Percentiles rank a stretch among this genome's conserved stretches.
Evolutionary conservation across 1,140 invertebrate genomes (phyloP).

Genomic region (Neelides sp.): DNA sequence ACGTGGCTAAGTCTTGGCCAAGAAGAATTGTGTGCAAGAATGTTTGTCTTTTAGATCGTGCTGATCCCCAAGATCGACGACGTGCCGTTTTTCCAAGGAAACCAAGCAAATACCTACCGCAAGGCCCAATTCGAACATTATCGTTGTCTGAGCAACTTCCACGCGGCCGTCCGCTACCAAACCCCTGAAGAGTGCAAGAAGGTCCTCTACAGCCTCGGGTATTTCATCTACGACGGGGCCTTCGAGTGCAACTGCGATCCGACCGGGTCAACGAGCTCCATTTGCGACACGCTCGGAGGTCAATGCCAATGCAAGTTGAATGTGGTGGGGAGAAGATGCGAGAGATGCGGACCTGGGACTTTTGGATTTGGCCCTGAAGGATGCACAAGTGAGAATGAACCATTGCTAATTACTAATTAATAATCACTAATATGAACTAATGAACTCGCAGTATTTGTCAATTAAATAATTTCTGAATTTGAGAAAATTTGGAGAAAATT

Average conservation of each 20-base stretch:
- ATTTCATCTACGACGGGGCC: constrained; percentile 64
- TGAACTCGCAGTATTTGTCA: no score
- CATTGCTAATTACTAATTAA: no score
- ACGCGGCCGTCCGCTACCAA: constrained; percentile 48
- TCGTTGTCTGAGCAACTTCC: constrained; percentile 60
- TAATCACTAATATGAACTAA: no score
- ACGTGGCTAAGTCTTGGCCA: background rate
- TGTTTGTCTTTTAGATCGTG: constrained; percentile 46
- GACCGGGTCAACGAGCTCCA: constrained; percentile 47
- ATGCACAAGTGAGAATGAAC: constrained; percentile 51
- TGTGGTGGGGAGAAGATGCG: constrained; percentile 84
- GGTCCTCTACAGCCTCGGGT: constrained; percentile 65
- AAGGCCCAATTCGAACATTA: constrained; percentile 64
- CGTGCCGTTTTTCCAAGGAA: constrained; percentile 67
- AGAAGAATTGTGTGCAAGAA: background rate
- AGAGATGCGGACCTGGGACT: constrained; percentile 86
- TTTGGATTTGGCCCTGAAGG: constrained; percentile 92
- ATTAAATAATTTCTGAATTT: no score
- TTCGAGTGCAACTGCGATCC: constrained; percentile 35
- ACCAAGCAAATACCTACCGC: constrained; percentile 42
- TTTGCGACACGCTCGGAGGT: constrained; percentile 77
- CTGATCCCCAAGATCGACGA: constrained; percentile 68
- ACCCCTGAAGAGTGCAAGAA: constrained; percentile 62
- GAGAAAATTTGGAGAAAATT: no score
- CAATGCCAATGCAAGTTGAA: constrained; percentile 87